phyloP scores from a whole-genome alignment of 2,888 invertebrate genomes.

The Arge pagana region DNA sequence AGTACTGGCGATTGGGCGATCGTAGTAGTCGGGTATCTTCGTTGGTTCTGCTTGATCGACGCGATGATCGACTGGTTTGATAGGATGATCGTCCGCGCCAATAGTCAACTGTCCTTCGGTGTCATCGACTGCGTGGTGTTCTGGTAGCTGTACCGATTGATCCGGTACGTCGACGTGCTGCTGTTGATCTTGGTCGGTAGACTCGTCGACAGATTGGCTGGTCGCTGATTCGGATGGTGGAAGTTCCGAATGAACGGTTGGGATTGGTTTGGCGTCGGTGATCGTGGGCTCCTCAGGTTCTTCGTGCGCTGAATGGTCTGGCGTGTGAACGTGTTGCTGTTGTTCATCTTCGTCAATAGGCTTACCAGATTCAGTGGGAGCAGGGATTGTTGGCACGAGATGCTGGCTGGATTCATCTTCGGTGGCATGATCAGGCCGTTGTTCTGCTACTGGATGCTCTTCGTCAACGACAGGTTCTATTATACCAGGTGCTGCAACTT shows the following conservation, averaged over 20 bases:
- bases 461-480: slow-evolving; percentile 43
- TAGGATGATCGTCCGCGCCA: slow-evolving; percentile 31
- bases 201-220: slow-evolving; percentile 6
- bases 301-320: slow-evolving; percentile 18
- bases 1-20: slow-evolving; percentile 7
- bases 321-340: slow-evolving; percentile 21
- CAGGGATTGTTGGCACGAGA: background rate
- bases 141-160: slow-evolving; percentile 12
- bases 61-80: slow-evolving; percentile 36
- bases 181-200: slow-evolving; percentile 12
- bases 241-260: background rate
- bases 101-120: slow-evolving; percentile 36
- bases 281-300: slow-evolving; percentile 25
- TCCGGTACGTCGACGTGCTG: slow-evolving; percentile 14
- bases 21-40: slow-evolving; percentile 4
- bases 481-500: no score
- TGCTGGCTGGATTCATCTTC: slow-evolving; percentile 45
- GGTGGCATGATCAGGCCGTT: slow-evolving; percentile 43
- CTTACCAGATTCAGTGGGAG: no score
- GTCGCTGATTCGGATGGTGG: background rate
- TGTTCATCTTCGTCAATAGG: slow-evolving; percentile 18
- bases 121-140: slow-evolving; percentile 18
- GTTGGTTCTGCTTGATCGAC: slow-evolving; percentile 22
- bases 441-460: slow-evolving; percentile 14
- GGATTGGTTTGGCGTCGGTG: no score